Evolutionary conservation across 92 coral and sea anemone genomes (phyloP), one percentile per base, ranked within the genome.

Genomic region (Umimayanthus kanabou): DNA sequence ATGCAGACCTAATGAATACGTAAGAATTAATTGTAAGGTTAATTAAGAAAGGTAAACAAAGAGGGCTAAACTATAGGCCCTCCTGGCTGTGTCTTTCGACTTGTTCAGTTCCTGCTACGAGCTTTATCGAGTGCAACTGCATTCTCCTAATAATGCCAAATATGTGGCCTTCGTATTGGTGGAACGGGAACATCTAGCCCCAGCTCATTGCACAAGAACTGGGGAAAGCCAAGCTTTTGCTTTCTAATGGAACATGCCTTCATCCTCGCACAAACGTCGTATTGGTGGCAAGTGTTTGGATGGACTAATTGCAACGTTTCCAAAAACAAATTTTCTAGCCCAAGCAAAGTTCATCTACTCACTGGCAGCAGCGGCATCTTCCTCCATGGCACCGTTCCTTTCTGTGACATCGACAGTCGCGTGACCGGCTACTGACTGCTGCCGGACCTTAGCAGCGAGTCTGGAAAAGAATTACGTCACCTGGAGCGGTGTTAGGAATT

Each of bases 381-480:
- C n/a, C 90, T 87, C 78, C 22, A 74, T 79, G 82, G 18, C 67
- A 5, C 82, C 67, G 42, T 39, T 74, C 79, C 79, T 53, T n/a
- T 73, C 77, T 72, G 77, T n/a, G 39, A 72, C 77, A n/a, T 72
- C 77, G 42, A 39, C 4, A 39, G 49, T 45, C 49, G 49, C 4
- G 49, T 45, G 6, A 4, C 57, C 74, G 20, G 55, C 14, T n/a
- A n/a, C n/a, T n/a, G n/a, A n/a, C n/a, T n/a, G n/a, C n/a, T n/a
- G n/a, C n/a, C n/a, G n/a, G n/a, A 49, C 39, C 90, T 66, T 71
- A 8, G 16, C 47, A 71, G 42, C 80, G 50, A 81, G 90, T 71
- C 90, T 72, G 64, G 90, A 88, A 37, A 88, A 88, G 79, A 88
- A 72, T 28, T 82, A 88, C 18, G 90, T 47, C 61, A 88, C 90